These are phyloP conservation scores for Pheosia tremula DNA, from an alignment of 2,888 invertebrate genomes.

Conservation along the genomic window DNA sequence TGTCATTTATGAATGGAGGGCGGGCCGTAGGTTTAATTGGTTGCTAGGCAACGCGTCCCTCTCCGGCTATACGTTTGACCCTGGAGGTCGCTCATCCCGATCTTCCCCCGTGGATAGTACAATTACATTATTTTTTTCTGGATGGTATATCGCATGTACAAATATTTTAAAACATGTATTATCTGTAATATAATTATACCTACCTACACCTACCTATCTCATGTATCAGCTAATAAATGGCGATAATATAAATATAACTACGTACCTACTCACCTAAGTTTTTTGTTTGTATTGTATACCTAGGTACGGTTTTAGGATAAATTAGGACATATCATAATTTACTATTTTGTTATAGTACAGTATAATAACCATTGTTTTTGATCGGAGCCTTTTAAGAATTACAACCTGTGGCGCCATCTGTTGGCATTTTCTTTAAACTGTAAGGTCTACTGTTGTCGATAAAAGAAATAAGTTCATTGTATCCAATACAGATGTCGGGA, in stretches of 20 bases:
- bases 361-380: background rate
- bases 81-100: slow-evolving; percentile 60
- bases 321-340: too few species aligned
- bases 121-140: slow-evolving; percentile 14
- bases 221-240: too few species aligned
- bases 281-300: too few species aligned
- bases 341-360: too few species aligned
- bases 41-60: slow-evolving; percentile 68
- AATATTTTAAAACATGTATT: too few species aligned
- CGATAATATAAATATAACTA: too few species aligned
- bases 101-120: slow-evolving; percentile 19
- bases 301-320: too few species aligned
- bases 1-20: slow-evolving; percentile 58
- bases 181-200: too few species aligned
- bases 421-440: background rate
- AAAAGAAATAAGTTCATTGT: background rate
- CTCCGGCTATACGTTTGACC: slow-evolving; percentile 55
- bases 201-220: too few species aligned
- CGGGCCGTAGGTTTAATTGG: slow-evolving; percentile 39
- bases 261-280: too few species aligned
- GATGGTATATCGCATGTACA: background rate
- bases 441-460: background rate
- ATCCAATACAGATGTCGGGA: slow-evolving; percentile 27
- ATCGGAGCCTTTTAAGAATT: background rate
- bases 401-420: slow-evolving; percentile 21